These are phyloP conservation scores for Malthinus flaveolus DNA, from an alignment of 2,888 invertebrate genomes.

Conservation along the genomic window DNA sequence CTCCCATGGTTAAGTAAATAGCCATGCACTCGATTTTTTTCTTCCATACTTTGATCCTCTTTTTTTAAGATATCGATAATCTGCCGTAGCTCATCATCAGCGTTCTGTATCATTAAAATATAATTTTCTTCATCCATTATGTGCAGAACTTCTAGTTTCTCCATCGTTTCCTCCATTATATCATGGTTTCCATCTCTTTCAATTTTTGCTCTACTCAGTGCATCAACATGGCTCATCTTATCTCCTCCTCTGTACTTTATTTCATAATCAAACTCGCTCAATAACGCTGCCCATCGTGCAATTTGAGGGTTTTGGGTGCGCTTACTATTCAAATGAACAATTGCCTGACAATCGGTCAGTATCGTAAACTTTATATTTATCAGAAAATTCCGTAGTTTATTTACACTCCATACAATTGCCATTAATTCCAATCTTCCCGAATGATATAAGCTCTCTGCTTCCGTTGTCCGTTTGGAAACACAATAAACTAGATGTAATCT, in stretches of 20 bases:
- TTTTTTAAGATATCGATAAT: no score
- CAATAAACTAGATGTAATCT: constrained; percentile 33
- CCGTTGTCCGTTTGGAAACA: constrained; percentile 33
- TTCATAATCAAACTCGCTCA: not conserved
- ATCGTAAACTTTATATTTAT: constrained; percentile 30
- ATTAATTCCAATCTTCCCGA: constrained; percentile 33
- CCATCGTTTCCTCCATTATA: no score
- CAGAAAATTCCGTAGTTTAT: constrained; percentile 28
- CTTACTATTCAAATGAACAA: constrained; percentile 26
- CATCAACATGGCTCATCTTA: not conserved
- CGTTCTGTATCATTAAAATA: no score
- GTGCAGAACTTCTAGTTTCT: no score
- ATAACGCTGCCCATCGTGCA: not conserved
- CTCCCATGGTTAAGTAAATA: no score
- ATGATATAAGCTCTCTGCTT: constrained; percentile 29
- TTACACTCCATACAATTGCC: constrained; percentile 32
- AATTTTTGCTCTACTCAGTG: no score
- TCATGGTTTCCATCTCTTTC: no score
- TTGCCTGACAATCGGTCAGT: constrained; percentile 29
- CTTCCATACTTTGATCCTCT: no score
- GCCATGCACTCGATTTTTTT: no score
- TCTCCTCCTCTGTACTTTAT: not conserved
- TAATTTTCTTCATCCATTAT: no score
- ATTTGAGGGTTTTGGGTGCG: constrained; percentile 4
- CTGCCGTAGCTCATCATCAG: no score